Evolutionary conservation across 2,113 vertebrate genomes (phyloP), one percentile per base, ranked within the genome.

Genomic region (Silurus glanis): DNA sequence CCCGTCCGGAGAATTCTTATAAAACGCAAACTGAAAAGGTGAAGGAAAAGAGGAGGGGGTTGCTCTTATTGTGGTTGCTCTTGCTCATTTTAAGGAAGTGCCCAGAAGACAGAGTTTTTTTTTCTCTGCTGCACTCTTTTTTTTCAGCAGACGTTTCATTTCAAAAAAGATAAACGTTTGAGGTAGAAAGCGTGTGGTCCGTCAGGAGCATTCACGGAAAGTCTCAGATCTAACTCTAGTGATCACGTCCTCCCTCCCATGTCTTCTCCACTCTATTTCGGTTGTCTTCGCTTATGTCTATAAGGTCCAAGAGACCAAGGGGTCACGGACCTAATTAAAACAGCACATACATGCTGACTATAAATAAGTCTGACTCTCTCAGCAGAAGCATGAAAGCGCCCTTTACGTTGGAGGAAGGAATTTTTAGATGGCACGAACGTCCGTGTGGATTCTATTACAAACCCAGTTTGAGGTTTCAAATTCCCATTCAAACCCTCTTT

Each of bases 321-420:
- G 69, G n/a, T 37, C 81, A 83, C n/a, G 37, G 79, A 84, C 82
- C 84, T 25, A 83, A 87, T 86, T 80, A 76, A 89, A 72, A 82
- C n/a, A 37, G 51, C 59, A 45, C 61, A 88, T 67, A 58, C 2
- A 21, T 12, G 53, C 76, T 47, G 53, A 71, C 83, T 88, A 88
- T 88, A 87, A 84, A 86, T 86, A 89, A 83, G 67, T 12, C n/a
- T 17, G 80, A 16, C 58, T 83, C 53, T 58, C 47, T 80, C 53
- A 37, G 56, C 53, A 80, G 78, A 37, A 56, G 71, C 83, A 62
- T 61, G n/a, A 51, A 83, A 37, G 37, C 62, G 56, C 82, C 81
- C 82, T 86, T 87, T 64, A 83, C 56, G 69, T 71, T 47, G 9
- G 23, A 23, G 67, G 55, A 56, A 71, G 69, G 58, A 64, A 67